Conservation (phyloP, 2,113 vertebrate genomes). For the Nycticorax nycticorax region DNA sequence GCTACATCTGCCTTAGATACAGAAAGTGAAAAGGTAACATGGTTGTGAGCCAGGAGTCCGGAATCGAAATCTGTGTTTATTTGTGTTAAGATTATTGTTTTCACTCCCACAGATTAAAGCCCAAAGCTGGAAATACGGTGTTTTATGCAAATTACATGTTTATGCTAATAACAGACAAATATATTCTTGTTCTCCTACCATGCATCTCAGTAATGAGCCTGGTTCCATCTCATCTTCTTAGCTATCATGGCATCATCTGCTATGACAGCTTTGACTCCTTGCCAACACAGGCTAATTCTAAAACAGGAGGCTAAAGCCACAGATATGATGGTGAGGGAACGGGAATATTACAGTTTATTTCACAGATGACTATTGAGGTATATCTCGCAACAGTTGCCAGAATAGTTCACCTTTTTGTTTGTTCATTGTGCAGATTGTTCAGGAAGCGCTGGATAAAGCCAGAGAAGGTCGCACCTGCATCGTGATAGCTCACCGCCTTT, state of each 20-base stretch:
- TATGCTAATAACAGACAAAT: not conserved
- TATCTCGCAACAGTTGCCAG: not conserved
- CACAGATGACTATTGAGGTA: not conserved
- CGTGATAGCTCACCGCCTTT: constrained; percentile 89
- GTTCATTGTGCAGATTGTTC: constrained; percentile 82
- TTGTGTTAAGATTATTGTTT: not conserved
- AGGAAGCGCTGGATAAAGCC: constrained; percentile 91
- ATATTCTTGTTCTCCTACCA: not conserved
- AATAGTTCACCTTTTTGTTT: not conserved
- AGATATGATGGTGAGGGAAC: too few relatives aligned
- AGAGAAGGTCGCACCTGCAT: constrained; percentile 91
- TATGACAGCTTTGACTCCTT: not conserved
- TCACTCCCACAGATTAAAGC: not conserved
- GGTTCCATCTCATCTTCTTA: not conserved
- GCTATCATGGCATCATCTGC: not conserved
- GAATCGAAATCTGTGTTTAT: not conserved
- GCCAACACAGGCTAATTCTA: not conserved
- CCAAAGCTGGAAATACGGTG: not conserved
- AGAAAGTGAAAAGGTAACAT: constrained; percentile 90
- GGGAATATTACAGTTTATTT: not conserved
- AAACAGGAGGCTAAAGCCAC: not conserved
- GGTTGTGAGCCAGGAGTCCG: not conserved
- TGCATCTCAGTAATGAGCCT: not conserved
- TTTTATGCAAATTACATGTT: not conserved
- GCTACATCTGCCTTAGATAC: constrained; percentile 95